Evolutionary conservation across 2,888 invertebrate genomes (phyloP).

Genomic region (Acrocyrtus sp.): DNA sequence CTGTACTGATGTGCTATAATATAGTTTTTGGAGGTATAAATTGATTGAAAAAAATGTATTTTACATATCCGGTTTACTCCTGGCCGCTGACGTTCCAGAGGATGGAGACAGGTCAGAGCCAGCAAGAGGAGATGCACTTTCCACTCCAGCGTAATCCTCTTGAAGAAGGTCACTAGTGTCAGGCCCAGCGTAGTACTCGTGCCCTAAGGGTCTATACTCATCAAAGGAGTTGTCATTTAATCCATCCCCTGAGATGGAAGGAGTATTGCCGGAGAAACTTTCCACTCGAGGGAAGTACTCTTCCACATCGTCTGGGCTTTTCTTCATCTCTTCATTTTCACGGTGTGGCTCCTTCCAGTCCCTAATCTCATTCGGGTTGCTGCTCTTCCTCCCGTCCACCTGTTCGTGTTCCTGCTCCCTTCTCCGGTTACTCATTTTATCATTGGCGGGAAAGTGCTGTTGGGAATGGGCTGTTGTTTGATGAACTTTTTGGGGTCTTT

Average conservation of each 20-base stretch:
- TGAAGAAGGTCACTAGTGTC: slow-evolving; percentile 25
- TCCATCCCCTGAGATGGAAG: slow-evolving; percentile 25
- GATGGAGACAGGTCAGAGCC: slow-evolving; percentile 22
- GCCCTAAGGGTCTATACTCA: slow-evolving; percentile 44
- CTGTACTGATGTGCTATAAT: too few relatives aligned
- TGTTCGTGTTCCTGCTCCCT: too few relatives aligned
- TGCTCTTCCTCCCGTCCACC: neutral
- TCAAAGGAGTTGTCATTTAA: slow-evolving; percentile 47
- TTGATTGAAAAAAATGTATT: too few relatives aligned
- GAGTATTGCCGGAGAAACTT: slow-evolving; percentile 27
- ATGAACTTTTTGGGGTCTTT: too few relatives aligned
- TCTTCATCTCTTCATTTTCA: neutral
- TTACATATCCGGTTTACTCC: too few relatives aligned
- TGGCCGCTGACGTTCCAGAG: too few relatives aligned
- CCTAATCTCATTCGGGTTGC: slow-evolving; percentile 4
- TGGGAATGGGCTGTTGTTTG: too few relatives aligned
- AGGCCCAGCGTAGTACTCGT: slow-evolving; percentile 34
- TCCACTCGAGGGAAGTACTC: slow-evolving; percentile 48
- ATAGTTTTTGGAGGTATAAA: too few relatives aligned
- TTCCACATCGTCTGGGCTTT: too few relatives aligned
- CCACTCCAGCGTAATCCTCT: slow-evolving; percentile 37
- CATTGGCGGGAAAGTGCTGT: too few relatives aligned
- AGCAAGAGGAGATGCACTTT: slow-evolving; percentile 36
- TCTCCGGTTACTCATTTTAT: too few relatives aligned
- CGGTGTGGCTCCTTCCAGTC: neutral